These are phyloP conservation scores for Drosophila subsilvestris DNA, from an alignment of 2,888 invertebrate genomes.

Conservation along the genomic window DNA sequence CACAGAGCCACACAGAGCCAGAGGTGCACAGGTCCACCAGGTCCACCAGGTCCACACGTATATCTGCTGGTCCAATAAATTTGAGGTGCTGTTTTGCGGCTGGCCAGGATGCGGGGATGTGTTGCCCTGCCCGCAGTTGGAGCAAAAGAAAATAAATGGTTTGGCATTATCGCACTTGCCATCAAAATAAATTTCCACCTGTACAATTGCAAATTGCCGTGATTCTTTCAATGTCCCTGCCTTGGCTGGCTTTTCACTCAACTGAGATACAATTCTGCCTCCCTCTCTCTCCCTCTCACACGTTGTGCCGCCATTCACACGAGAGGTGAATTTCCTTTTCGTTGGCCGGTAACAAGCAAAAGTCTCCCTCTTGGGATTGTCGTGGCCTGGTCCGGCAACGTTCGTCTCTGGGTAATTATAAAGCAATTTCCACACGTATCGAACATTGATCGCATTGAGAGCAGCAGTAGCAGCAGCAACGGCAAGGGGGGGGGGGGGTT, in stretches of 20 bases:
- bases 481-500: not conserved
- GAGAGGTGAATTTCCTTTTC: constrained; percentile 60
- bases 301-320: constrained; percentile 3
- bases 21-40: not conserved
- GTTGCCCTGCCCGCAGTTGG: constrained; percentile 13
- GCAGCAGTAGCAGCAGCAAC: constrained; percentile 6
- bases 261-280: constrained; percentile 42
- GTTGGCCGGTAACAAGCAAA: constrained; percentile 46
- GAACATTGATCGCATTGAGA: constrained; percentile 73
- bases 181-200: constrained; percentile 82
- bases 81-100: constrained; percentile 9
- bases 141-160: constrained; percentile 65
- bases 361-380: constrained; percentile 31
- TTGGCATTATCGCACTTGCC: constrained; percentile 76
- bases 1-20: no score
- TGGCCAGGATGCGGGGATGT: constrained; percentile 10
- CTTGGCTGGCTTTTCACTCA: constrained; percentile 58
- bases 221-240: constrained; percentile 55
- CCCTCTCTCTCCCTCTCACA: no score
- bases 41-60: not conserved
- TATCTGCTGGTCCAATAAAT: constrained; percentile 44
- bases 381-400: constrained; percentile 3
- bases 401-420: constrained; percentile 68
- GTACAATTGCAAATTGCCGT: constrained; percentile 80
- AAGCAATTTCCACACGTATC: constrained; percentile 78